Conservation (phyloP, 2,888 invertebrate genomes). For the Luffia ferchaultella region DNA sequence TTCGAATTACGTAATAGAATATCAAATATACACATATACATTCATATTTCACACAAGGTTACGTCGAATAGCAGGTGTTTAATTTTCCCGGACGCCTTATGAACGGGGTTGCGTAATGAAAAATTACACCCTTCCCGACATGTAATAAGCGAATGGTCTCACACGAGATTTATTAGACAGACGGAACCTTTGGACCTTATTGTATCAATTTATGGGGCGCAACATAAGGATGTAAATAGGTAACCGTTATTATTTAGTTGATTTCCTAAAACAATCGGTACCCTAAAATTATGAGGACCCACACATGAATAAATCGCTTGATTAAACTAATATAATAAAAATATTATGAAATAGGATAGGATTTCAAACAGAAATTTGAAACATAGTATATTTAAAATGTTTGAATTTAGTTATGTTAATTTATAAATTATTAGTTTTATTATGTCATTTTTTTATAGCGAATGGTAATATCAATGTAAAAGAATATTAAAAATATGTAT, state of each 20-base stretch:
- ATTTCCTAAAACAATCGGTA: neutral
- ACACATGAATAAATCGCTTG: neutral
- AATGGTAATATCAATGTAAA: no score
- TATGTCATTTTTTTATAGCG: no score
- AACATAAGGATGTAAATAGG: neutral
- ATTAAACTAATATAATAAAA: neutral
- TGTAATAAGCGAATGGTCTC: conserved; percentile 19
- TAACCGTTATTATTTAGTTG: neutral
- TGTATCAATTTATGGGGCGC: neutral
- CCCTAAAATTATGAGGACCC: neutral
- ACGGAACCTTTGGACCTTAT: neutral
- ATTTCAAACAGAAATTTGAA: neutral
- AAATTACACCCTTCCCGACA: conserved; percentile 27
- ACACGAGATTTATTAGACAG: neutral
- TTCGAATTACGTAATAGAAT: neutral
- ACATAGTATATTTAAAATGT: neutral
- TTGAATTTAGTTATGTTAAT: no score
- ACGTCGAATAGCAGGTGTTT: conserved; percentile 15
- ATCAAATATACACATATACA: neutral
- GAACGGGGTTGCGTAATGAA: conserved; percentile 25
- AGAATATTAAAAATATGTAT: no score
- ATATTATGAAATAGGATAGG: neutral
- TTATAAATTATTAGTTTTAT: no score
- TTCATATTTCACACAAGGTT: neutral
- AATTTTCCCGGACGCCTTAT: conserved; percentile 18